Base-by-base conservation (phyloP, 2,113 vertebrate species). In the Cochlearius cochlearius region DNA sequence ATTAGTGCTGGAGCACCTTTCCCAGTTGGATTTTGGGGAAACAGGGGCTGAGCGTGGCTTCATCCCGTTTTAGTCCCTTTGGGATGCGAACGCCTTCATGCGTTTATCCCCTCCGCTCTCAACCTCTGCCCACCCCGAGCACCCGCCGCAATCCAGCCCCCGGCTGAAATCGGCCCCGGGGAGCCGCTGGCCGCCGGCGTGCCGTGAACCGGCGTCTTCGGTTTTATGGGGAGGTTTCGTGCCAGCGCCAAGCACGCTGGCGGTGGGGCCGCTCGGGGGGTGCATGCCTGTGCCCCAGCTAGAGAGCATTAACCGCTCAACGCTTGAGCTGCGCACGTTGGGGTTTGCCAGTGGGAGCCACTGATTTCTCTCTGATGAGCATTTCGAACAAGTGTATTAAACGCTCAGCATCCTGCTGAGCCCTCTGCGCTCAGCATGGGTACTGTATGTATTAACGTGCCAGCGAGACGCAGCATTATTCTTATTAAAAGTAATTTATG, bases 401-500 rank as follows among this genome's bases (percentile, higher is more conserved):
- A 62, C 11, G 16, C 90, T 93, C 87, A 68, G 80, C 23, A 1
- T 75, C 91, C 75, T 3, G 76, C 91, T 7, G 95, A 91, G 91
- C 56, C 79, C 88, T 86, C 88, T 14, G 60, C 11, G 22, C 91
- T 73, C 75, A 27, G 84, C 59, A 15, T 5, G 92, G 92, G 60
- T 76, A 73, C 78, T 49, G 30, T n/a, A 53, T 15, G 88, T 66
- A 91, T 81, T 58, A 68, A 77, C 45, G 5, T 17, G 80, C 71
- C 93, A 60, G 93, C 47, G 17, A 93, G 80, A 69, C 29, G 58
- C 88, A 17, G 91, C 91, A 67, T 95, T 86, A 89, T 89, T 89
- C 95, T 92, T 86, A 92, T 93, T 93, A 90, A 86, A 86, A 86
- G 67, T 85, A 86, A 79, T 86, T 88, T 95, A 88, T 3, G 49